phyloP scores from a whole-genome alignment of 92 coral and sea anemone species.

The Virgularia gustaviana region DNA sequence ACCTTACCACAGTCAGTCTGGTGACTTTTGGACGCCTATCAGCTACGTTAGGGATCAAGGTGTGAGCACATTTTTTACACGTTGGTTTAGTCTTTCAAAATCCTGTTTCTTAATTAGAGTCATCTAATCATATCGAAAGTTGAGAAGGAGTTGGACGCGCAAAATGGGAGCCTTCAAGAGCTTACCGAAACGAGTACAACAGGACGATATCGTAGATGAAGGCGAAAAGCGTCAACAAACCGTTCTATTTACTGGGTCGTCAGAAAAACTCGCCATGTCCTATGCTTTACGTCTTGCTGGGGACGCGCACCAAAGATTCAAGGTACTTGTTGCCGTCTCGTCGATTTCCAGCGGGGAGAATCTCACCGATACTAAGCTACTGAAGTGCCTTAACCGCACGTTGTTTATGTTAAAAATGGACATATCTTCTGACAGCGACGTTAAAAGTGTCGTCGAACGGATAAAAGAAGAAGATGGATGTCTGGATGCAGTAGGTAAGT shows the following conservation, averaged over 20 bases:
- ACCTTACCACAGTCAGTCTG: too few relatives aligned
- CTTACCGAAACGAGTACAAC: slow-evolving; percentile 24
- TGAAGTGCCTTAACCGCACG: slow-evolving; percentile 71
- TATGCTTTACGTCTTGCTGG: slow-evolving; percentile 78
- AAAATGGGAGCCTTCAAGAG: slow-evolving; percentile 49
- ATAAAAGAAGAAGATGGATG: slow-evolving; percentile 87
- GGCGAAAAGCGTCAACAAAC: slow-evolving; percentile 45
- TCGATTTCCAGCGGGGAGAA: slow-evolving; percentile 73
- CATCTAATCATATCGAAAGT: neutral
- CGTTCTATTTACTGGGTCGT: slow-evolving; percentile 82
- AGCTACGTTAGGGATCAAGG: too few relatives aligned
- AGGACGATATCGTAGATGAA: slow-evolving; percentile 49
- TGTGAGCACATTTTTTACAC: too few relatives aligned
- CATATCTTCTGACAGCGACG: slow-evolving; percentile 66
- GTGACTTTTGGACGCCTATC: too few relatives aligned
- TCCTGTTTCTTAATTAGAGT: too few relatives aligned
- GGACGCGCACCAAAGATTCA: slow-evolving; percentile 70
- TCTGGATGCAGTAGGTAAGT: slow-evolving; percentile 88
- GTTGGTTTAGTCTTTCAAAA: too few relatives aligned
- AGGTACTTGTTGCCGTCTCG: slow-evolving; percentile 87
- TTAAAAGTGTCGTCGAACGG: slow-evolving; percentile 66
- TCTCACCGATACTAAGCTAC: slow-evolving; percentile 74
- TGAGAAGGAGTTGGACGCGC: neutral
- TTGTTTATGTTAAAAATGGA: slow-evolving; percentile 90
- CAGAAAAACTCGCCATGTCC: slow-evolving; percentile 75